These are phyloP conservation scores for Drosophila subquinaria DNA, from an alignment of 2,888 invertebrate genomes.

Conservation along the genomic window DNA sequence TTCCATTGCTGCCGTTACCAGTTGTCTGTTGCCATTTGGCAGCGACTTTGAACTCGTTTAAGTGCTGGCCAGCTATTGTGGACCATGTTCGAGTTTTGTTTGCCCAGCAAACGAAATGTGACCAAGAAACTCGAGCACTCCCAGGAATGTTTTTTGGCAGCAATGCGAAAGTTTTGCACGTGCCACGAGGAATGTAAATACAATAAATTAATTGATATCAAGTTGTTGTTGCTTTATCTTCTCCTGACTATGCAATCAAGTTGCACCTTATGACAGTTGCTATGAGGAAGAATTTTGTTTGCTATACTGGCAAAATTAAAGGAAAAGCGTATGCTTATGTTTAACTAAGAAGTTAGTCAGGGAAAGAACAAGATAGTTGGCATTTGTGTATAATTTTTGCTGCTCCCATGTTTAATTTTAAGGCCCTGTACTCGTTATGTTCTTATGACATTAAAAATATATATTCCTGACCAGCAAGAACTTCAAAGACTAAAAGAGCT, in stretches of 20 bases:
- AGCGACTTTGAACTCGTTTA: slow-evolving; percentile 62
- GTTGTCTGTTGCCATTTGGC: slow-evolving; percentile 26
- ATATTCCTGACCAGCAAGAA: too few species aligned
- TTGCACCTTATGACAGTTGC: slow-evolving; percentile 19
- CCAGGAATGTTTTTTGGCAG: slow-evolving; percentile 34
- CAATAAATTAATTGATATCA: slow-evolving; percentile 59
- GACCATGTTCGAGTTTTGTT: slow-evolving; percentile 47
- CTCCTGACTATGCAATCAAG: slow-evolving; percentile 35
- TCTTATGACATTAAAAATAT: too few species aligned
- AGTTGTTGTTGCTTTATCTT: slow-evolving; percentile 23
- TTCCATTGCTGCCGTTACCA: slow-evolving; percentile 30
- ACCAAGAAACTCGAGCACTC: slow-evolving; percentile 10
- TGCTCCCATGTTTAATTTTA: slow-evolving; percentile 9
- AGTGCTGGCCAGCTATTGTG: slow-evolving; percentile 50
- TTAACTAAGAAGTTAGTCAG: slow-evolving; percentile 2
- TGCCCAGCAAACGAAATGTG: slow-evolving; percentile 34
- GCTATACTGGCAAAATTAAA: slow-evolving; percentile 14
- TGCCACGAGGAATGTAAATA: slow-evolving; percentile 63
- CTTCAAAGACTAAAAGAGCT: too few species aligned
- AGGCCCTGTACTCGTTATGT: too few species aligned
- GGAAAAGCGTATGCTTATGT: not conserved
- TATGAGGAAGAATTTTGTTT: slow-evolving; percentile 45
- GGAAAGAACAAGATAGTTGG: not conserved
- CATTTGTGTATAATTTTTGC: not conserved
- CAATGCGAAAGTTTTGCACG: slow-evolving; percentile 57